Conservation (phyloP, 2,888 invertebrate species). For the Lycaena phlaeas region DNA sequence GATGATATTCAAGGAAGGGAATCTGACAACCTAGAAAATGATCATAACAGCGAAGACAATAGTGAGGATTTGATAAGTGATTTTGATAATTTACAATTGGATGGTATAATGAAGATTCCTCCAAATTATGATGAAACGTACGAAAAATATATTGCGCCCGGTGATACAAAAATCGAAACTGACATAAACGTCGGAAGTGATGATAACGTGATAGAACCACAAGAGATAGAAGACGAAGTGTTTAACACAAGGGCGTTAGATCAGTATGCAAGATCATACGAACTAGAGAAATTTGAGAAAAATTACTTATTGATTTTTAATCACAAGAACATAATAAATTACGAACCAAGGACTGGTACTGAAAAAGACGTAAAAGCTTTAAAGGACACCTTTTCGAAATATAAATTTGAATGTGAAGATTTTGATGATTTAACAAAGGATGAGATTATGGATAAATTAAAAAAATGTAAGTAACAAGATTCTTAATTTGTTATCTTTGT, state of each 20-base stretch:
- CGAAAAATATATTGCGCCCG: too few species aligned
- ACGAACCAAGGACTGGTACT: slow-evolving; percentile 38
- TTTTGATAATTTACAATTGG: not conserved
- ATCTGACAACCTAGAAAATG: not conserved
- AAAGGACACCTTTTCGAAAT: slow-evolving; percentile 34
- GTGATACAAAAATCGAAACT: slow-evolving; percentile 1
- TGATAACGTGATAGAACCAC: slow-evolving; percentile 9
- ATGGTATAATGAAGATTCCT: slow-evolving; percentile 4
- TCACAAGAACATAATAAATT: slow-evolving; percentile 37
- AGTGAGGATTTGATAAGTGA: not conserved
- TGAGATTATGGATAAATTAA: slow-evolving; percentile 32
- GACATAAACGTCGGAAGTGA: not conserved
- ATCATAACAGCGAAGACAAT: not conserved
- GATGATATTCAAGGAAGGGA: not conserved
- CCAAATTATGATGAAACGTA: slow-evolving; percentile 3
- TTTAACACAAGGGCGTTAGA: slow-evolving; percentile 31
- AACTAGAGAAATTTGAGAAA: slow-evolving; percentile 47
- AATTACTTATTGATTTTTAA: slow-evolving; percentile 48
- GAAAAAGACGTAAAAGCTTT: slow-evolving; percentile 39
- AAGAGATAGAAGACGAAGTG: slow-evolving; percentile 9
- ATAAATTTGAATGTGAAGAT: slow-evolving; percentile 37
- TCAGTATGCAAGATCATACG: slow-evolving; percentile 38
- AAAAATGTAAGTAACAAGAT: slow-evolving; percentile 38
- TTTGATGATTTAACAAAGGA: slow-evolving; percentile 37
- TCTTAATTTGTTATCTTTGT: too few species aligned